Base-by-base conservation (phyloP, 2,888 invertebrate species). In the Tholera decimalis region DNA sequence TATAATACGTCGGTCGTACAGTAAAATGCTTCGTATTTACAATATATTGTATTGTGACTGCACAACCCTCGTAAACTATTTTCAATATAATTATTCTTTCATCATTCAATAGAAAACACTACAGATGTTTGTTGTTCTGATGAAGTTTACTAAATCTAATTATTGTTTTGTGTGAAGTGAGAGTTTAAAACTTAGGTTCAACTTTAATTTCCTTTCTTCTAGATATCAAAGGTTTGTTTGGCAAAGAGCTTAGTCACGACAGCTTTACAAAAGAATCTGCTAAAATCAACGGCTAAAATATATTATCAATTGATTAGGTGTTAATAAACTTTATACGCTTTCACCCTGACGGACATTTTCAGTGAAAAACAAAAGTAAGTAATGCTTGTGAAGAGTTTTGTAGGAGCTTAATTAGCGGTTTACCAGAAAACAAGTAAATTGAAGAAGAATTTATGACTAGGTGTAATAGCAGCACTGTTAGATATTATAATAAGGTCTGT, bases 11-110 rank as follows among this genome's bases (percentile, higher is more conserved):
- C 22, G 41, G 35, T 37, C 28, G 22, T 30, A 37, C 54, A 59
- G 57, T 50, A 18, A 55, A 46, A 68, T n/a, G 26, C 44, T 46
- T 37, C 22, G 41, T 53, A 37, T 26, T 51, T 49, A 43, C 15
- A 49, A 43, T 33, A 51, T 37, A 28, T 22, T 18, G 15, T 26
- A 57, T 26, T 30, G 30, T 56, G 1, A 9, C 24, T 22, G 20
- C 39, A 58, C 37, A 68, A 33, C 20, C 2, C 35, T 44, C 15
- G n/a, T 35, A 35, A 44, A 22, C 15, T 1, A 20, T 28, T 35
- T 26, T n/a, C n/a, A n/a, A n/a, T n/a, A n/a, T n/a, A n/a, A n/a
- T n/a, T n/a, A n/a, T n/a, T n/a, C n/a, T n/a, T 35, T 15, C 8
- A 64, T 43, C 30, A n/a, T 39, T 28, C 9, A 22, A n/a, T 37